Percentiles rank a stretch among this genome's conserved stretches.
Evolutionary conservation across 2,113 vertebrate species (phyloP).

Genomic region (Sinocyclocheilus anophthalmus): DNA sequence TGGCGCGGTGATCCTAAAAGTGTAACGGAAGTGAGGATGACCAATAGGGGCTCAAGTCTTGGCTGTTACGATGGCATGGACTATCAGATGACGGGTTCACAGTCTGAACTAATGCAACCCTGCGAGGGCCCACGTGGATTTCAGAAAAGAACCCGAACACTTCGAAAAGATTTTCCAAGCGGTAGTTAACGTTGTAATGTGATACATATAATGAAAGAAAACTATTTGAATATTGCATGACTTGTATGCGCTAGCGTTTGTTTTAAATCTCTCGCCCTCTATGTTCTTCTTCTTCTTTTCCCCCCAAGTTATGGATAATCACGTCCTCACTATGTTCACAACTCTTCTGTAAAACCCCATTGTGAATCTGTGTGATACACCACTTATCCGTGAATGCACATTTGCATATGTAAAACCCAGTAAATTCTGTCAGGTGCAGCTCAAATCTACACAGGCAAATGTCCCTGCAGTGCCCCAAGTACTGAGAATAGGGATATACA

Average conservation of each 20-base stretch:
- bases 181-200: neutral
- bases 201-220: neutral
- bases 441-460: neutral
- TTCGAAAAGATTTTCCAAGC: neutral
- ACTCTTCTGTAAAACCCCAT: neutral
- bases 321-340: neutral
- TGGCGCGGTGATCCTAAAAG: slow-evolving; percentile 29
- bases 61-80: slow-evolving; percentile 21
- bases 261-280: too few species aligned
- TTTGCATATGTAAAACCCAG: neutral
- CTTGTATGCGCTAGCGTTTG: too few species aligned
- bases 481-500: neutral
- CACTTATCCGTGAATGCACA: neutral
- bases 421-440: neutral
- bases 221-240: neutral
- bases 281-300: too few species aligned
- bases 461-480: neutral
- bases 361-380: neutral
- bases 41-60: slow-evolving; percentile 22
- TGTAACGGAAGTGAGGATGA: slow-evolving; percentile 21
- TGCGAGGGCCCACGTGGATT: neutral
- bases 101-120: slow-evolving; percentile 15
- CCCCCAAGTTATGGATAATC: neutral
- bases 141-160: neutral
- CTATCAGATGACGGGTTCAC: slow-evolving; percentile 34